phyloP scores from a whole-genome alignment of 2,797 vertebrate species.

The Mergus octosetaceus region DNA sequence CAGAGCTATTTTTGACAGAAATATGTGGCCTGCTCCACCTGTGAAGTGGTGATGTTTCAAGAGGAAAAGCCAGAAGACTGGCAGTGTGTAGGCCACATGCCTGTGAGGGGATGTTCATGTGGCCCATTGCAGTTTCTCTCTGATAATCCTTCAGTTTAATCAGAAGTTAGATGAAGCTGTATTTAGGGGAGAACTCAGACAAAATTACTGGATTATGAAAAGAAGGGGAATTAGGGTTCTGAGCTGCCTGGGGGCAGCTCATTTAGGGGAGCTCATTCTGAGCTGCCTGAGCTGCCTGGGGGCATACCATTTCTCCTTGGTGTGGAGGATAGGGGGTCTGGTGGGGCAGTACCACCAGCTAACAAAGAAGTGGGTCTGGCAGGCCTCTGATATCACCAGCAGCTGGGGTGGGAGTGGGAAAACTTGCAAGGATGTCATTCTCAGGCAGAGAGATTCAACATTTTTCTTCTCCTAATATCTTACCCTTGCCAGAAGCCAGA shows the following conservation, averaged over 20 bases:
- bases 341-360: neutral
- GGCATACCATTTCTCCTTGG: neutral
- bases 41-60: neutral
- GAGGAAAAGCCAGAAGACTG: neutral
- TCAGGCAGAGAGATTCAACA: neutral
- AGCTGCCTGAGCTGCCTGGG: neutral
- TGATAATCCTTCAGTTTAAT: neutral
- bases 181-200: neutral
- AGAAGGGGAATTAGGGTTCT: neutral
- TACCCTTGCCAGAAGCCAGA: neutral
- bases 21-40: neutral
- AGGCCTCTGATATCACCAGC: neutral
- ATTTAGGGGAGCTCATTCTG: neutral
- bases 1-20: neutral
- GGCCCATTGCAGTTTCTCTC: rapidly evolving
- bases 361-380: neutral
- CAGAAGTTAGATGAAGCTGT: neutral
- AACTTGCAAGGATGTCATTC: neutral
- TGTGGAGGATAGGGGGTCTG: rapidly evolving
- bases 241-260: neutral
- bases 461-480: neutral
- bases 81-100: neutral
- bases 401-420: rapidly evolving
- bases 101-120: neutral
- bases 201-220: neutral